Percentiles rank a stretch among this genome's conserved stretches.
These are phyloP conservation scores for Clytia hemisphaerica DNA, from an alignment of 30 jellyfish, hydroid and myxozoan genomes.

Conservation along the genomic window DNA sequence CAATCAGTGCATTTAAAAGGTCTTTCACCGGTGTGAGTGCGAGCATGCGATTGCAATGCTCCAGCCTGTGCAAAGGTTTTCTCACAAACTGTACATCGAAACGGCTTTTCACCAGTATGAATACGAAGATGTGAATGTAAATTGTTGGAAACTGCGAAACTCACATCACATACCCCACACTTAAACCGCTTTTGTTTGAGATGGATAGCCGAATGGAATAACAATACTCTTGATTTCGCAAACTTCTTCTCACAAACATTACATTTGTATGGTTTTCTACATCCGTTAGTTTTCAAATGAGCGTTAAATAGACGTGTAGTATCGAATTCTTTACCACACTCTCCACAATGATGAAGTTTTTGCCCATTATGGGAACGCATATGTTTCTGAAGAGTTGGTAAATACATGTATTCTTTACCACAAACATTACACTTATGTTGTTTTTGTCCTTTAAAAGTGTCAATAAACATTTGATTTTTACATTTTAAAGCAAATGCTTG, in stretches of 20 bases:
- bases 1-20: slow-evolving; percentile 43
- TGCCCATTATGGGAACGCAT: slow-evolving; percentile 49
- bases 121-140: slow-evolving; percentile 41
- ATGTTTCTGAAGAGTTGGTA: slow-evolving; percentile 43
- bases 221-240: slow-evolving; percentile 23
- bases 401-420: slow-evolving; percentile 46
- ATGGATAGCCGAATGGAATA: slow-evolving; percentile 37
- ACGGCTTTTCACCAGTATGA: too few relatives aligned
- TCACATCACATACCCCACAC: slow-evolving; percentile 40
- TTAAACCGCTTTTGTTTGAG: slow-evolving; percentile 21
- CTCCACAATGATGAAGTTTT: slow-evolving; percentile 44
- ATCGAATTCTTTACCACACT: too few relatives aligned
- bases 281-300: too few relatives aligned
- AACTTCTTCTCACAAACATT: slow-evolving; percentile 37
- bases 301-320: too few relatives aligned
- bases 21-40: too few relatives aligned
- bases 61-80: slow-evolving; percentile 25
- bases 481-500: too few relatives aligned
- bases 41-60: slow-evolving; percentile 37
- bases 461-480: too few relatives aligned
- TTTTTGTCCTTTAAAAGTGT: too few relatives aligned
- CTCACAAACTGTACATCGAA: slow-evolving; percentile 39
- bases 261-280: slow-evolving; percentile 45
- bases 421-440: slow-evolving; percentile 51
- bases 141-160: slow-evolving; percentile 37